Evolutionary conservation across 2,797 vertebrate genomes (phyloP).

Genomic region (Silurus aristotelis): DNA sequence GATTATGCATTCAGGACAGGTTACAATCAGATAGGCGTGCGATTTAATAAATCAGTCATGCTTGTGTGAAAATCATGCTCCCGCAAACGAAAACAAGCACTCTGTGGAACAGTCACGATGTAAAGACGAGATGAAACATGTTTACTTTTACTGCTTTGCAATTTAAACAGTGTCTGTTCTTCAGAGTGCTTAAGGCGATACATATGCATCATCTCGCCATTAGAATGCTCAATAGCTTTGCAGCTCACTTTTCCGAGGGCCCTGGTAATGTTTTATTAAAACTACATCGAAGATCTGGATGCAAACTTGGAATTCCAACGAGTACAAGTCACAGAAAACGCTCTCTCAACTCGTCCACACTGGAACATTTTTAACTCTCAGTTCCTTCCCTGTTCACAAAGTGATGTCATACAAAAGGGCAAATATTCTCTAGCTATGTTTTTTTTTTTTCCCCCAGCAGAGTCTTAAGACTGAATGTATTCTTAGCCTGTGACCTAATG

Average conservation of each 20-base stretch:
- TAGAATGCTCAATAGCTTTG: neutral
- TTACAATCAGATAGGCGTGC: neutral
- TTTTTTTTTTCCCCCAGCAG: too few species aligned
- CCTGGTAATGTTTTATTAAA: neutral
- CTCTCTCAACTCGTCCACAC: neutral
- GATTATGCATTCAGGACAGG: too few species aligned
- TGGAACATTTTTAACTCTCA: too few species aligned
- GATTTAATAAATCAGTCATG: neutral
- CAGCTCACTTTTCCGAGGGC: neutral
- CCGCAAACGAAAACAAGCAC: neutral
- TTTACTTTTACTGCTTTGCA: neutral
- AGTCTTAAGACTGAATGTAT: too few species aligned
- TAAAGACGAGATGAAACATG: neutral
- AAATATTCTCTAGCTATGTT: too few species aligned
- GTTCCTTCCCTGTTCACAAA: neutral
- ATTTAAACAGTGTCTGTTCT: too few species aligned
- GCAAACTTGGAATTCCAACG: neutral
- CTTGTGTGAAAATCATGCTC: neutral
- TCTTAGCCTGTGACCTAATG: too few species aligned
- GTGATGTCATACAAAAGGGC: neutral
- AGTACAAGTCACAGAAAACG: neutral
- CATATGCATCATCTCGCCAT: neutral
- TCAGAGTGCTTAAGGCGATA: neutral
- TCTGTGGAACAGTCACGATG: too few species aligned
- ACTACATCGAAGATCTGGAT: too few species aligned